Percentiles rank a stretch among this genome's conserved stretches.
These are phyloP conservation scores for Macroglossus sobrinus DNA, from an alignment of 2,113 vertebrate species.

Conservation along the genomic window DNA sequence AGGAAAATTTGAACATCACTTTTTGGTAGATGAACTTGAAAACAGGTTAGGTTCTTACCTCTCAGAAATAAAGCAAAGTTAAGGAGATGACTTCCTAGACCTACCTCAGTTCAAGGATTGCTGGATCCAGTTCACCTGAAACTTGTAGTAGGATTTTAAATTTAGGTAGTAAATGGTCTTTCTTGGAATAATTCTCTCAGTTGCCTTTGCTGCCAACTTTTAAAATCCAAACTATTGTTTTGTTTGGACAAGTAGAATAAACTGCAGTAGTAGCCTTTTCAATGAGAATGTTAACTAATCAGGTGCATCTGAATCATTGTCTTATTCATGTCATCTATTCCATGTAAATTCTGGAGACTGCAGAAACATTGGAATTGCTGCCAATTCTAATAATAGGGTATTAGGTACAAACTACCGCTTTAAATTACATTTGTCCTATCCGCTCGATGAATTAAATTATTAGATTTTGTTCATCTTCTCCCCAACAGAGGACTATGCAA, in stretches of 20 bases:
- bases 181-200: conserved; percentile 17
- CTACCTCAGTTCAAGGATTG: not conserved
- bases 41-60: not conserved
- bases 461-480: conserved; percentile 70
- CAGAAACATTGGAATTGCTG: conserved; percentile 25
- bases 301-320: not conserved
- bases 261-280: not conserved
- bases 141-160: conserved; percentile 19
- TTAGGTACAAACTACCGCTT: conserved; percentile 53
- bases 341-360: not conserved
- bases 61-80: conserved; percentile 12
- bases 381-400: not conserved
- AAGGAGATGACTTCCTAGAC: not conserved
- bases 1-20: conserved; percentile 23
- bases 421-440: conserved; percentile 54
- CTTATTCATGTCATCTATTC: not conserved
- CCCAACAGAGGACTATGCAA: conserved; percentile 48
- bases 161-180: not conserved
- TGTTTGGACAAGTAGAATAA: conserved; percentile 8
- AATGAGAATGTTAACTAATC: conserved; percentile 18
- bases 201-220: not conserved
- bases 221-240: conserved; percentile 34
- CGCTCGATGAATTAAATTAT: conserved; percentile 70
- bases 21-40: conserved; percentile 20
- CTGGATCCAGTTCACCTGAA: conserved; percentile 7